A percentile compares a stretch with the other conserved stretches of the same genome.
phyloP scores from a whole-genome alignment of 1,140 invertebrate genomes.

The Brachionus plicatilis region DNA sequence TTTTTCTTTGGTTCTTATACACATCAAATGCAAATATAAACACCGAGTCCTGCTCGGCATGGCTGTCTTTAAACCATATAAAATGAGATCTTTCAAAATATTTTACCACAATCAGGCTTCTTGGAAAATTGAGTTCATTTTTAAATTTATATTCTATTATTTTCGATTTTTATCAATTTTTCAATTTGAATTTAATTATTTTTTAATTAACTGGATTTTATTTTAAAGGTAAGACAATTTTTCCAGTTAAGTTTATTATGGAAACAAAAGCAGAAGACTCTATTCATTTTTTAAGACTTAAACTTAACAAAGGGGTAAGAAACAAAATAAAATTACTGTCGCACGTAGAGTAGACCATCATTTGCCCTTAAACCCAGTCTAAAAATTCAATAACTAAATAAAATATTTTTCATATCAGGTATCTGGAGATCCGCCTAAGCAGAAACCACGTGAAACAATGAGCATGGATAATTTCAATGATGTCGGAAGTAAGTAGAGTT shows the following conservation, averaged over 20 bases:
- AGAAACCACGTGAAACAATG: not conserved
- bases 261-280: slow-evolving; percentile 27
- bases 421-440: not conserved
- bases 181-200: not conserved
- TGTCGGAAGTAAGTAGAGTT: not conserved
- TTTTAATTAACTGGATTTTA: not conserved
- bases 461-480: slow-evolving; percentile 18
- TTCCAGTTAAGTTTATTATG: not conserved
- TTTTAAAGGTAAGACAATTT: slow-evolving; percentile 15
- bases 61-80: not conserved
- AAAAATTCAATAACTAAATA: not conserved
- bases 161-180: not conserved
- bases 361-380: not conserved
- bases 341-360: not conserved
- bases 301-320: not conserved
- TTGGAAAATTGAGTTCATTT: not conserved
- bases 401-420: not conserved
- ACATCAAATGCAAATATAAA: not conserved
- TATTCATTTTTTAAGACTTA: slow-evolving; percentile 20
- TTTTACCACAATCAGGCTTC: not conserved
- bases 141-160: not conserved
- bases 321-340: not conserved
- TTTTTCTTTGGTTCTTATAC: not conserved
- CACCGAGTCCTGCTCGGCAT: not conserved
- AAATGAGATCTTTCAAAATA: not conserved